phyloP scores from a whole-genome alignment of 2,797 vertebrate species.

The Molossus molossus region DNA sequence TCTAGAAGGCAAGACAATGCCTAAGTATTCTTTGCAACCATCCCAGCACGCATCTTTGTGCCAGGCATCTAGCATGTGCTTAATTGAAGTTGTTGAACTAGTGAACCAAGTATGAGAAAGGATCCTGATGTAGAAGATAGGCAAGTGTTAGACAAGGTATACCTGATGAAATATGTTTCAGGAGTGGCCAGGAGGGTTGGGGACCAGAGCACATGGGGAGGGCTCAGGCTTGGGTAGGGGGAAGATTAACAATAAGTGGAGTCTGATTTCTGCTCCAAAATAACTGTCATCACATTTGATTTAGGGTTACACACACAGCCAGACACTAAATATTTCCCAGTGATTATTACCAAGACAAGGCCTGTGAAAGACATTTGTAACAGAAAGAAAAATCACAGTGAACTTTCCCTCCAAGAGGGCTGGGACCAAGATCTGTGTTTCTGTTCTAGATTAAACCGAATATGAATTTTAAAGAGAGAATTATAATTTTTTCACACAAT shows the following conservation, averaged over 20 bases:
- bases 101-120: not conserved
- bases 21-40: not conserved
- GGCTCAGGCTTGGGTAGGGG: not conserved
- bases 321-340: conserved; percentile 60
- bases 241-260: conserved; percentile 36
- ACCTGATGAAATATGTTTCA: not conserved
- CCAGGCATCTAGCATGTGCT: not conserved
- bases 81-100: not conserved
- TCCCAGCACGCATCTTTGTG: not conserved
- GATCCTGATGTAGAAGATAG: not conserved
- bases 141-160: not conserved
- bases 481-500: conserved; percentile 32
- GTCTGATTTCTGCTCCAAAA: conserved; percentile 20
- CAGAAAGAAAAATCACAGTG: not conserved
- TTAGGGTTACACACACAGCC: not conserved
- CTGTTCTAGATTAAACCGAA: conserved; percentile 58
- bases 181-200: not conserved
- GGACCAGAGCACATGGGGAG: not conserved
- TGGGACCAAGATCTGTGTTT: conserved; percentile 26
- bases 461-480: conserved; percentile 56
- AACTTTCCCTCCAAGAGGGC: conserved; percentile 47
- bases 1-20: not conserved
- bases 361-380: conserved; percentile 72
- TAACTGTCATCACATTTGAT: conserved; percentile 61
- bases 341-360: conserved; percentile 53